These are phyloP conservation scores for Empidonax traillii DNA, from an alignment of 2,113 vertebrate genomes.

Conservation along the genomic window DNA sequence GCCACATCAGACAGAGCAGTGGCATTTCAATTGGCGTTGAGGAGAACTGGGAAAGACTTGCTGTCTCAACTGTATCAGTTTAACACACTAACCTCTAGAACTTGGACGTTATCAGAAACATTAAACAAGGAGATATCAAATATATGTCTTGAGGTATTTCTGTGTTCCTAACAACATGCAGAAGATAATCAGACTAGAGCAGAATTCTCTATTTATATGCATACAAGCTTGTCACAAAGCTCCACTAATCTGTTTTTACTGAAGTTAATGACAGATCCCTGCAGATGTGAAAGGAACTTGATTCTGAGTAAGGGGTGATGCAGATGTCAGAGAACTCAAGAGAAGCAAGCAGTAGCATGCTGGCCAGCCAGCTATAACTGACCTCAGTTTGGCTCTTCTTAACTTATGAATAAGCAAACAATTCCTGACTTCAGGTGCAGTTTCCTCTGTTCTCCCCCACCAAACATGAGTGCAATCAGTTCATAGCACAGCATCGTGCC, in stretches of 20 bases:
- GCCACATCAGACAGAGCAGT: neutral
- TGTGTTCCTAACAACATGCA: neutral
- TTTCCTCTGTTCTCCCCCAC: neutral
- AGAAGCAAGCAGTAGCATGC: neutral
- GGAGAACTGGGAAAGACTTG: neutral
- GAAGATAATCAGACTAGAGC: neutral
- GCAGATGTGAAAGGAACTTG: neutral
- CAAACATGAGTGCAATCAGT: rapidly evolving
- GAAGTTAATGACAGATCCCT: neutral
- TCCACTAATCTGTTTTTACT: neutral
- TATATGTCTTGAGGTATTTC: rapidly evolving
- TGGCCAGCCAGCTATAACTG: neutral
- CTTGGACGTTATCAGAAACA: neutral
- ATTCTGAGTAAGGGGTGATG: neutral
- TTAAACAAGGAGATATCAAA: neutral
- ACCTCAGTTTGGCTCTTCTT: neutral
- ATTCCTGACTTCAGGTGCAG: neutral
- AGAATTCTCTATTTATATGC: neutral
- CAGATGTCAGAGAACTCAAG: neutral
- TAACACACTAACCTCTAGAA: neutral
- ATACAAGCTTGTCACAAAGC: neutral
- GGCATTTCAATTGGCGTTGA: neutral
- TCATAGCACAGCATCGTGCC: rapidly evolving
- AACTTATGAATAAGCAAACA: neutral
- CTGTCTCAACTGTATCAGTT: neutral